Evolutionary conservation across 2,797 vertebrate species (phyloP), one percentile per base, ranked within the genome.

Genomic region (Gallirallus australis): DNA sequence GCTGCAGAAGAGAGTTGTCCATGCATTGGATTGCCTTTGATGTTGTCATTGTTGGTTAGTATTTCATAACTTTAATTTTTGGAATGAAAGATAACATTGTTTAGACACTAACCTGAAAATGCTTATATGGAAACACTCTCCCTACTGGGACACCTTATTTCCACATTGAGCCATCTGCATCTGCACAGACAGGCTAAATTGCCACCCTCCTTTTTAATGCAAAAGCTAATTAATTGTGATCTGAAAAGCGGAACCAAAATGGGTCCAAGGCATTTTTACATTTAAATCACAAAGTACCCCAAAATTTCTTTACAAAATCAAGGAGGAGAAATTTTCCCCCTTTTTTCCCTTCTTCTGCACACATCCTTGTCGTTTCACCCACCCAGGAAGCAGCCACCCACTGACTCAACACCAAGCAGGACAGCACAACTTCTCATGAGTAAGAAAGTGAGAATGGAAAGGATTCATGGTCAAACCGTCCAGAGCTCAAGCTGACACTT

Each of bases 91-190:
- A 52, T 23, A 35, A 68, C 6, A 24, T 8, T 8, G 73, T 90
- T 87, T 56, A 57, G 82, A 61, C 37, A 72, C 33, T 92, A 95
- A 85, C 69, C 53, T 83, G 77, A 77, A 89, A 92, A 86, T 12
- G 76, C 39, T 20, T 57, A 69, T 31, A 80, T 33, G 72, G 77
- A 86, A 91, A 90, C 21, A 47, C 16, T 77, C 3, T 79, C 39
- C 72, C 75, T 76, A 54, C 91, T 30, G 88, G 79, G 83, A 87
- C 57, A 21, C 16, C n/a, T 82, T 64, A 75, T 47, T 86, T 71
- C 59, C 86, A 84, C 91, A 71, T 69, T 75, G 82, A 94, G 81
- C 73, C 63, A 71, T 54, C 86, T 94, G 81, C 85, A 80, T 77
- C 89, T 93, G 47, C 73, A 86, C 83, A 96, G 65, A 89, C 42